Conservation (phyloP, 2,113 vertebrate genomes). For the Bungarus multicinctus region DNA sequence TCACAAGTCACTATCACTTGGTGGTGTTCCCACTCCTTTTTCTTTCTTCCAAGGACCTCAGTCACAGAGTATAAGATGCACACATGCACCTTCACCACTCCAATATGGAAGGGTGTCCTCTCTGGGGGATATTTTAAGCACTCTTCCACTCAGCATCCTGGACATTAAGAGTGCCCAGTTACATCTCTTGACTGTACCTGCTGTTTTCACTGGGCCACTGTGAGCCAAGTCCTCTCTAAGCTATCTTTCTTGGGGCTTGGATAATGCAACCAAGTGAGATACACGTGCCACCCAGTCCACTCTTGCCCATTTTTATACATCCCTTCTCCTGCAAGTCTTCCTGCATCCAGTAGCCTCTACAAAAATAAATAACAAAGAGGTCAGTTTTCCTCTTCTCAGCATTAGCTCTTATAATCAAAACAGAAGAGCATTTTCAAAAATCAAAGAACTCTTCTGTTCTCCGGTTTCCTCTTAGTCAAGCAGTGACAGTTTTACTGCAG, state of each 20-base stretch:
- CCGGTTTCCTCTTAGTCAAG: neutral
- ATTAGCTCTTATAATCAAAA: neutral
- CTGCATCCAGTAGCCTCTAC: neutral
- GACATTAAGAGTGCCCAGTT: neutral
- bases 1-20: neutral
- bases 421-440: neutral
- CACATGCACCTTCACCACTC: neutral
- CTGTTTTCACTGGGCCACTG: neutral
- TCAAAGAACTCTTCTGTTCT: neutral
- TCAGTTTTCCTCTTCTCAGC: neutral
- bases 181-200: neutral
- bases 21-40: neutral
- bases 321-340: neutral
- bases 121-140: neutral
- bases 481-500: conserved; percentile 38
- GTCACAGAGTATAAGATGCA: neutral
- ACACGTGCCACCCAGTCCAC: neutral
- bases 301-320: neutral
- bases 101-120: neutral
- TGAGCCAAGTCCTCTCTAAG: neutral
- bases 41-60: neutral
- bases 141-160: neutral
- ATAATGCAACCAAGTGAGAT: neutral
- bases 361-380: neutral
- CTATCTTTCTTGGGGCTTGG: neutral